Base-by-base conservation (phyloP, 2,797 vertebrate genomes). In the Staurois parvus region DNA sequence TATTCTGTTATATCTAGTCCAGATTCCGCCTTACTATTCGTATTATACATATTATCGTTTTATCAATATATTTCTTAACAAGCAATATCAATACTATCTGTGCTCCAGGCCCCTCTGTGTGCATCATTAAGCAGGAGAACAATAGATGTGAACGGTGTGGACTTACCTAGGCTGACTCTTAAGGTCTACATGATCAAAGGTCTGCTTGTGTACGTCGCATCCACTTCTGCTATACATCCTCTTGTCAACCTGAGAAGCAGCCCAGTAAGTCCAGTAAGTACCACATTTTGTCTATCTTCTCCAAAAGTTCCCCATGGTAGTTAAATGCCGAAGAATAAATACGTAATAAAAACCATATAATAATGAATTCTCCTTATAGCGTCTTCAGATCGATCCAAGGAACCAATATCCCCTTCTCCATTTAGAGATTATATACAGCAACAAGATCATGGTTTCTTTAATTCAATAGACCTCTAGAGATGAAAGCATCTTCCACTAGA, bases 131-230 rank as follows among this genome's bases (percentile, higher is more conserved):
- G 74, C 37, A 19, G 15, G 19, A 87, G 59, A 79, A 86, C 70
- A 87, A 83, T 79, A 83, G 67, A 82, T 62, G 21, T 34, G 48
- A 66, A 82, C 24, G 70, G 29, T 40, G 30, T 30, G n/a, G 68
- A 79, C 85, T 87, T 87, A 87, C 85, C 85, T 87, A 83, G 85
- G 59, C n/a, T 87, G 75, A 87, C 81, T 83, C 76, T 79, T 87
- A 64, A 69, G 69, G 59, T 79, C 85, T 87, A 87, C 85, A 87
- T 87, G 40, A 86, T 86, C 79, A 83, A 67, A 86, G 75, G 76
- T 74, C 76, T 74, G 76, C 56, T 82, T 75, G 72, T 78, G 78
- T 76, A 56, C 30, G 66, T 62, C 28, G 73, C 79, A 78, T 62
- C 85, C 73, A 72, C 85, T 72, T 84, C 70, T 62, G 26, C 74